These are phyloP conservation scores for Formicarius rufipectus DNA, from an alignment of 2,113 vertebrate species.

Conservation along the genomic window DNA sequence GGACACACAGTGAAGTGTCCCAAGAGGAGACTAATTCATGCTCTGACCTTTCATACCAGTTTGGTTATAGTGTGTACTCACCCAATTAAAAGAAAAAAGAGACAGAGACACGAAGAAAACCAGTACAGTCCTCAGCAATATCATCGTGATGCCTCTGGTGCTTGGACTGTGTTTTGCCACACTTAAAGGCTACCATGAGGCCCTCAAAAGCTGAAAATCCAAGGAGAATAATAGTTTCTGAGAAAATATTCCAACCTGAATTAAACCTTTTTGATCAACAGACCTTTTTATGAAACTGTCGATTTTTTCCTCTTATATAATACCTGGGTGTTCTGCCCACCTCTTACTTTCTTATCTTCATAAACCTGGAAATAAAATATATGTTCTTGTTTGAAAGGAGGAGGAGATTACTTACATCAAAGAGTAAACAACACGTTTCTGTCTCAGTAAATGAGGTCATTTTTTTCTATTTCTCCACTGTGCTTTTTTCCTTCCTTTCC, in stretches of 20 bases:
- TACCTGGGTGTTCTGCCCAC: background rate
- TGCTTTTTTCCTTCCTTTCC: background rate
- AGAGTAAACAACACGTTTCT: constrained; percentile 9
- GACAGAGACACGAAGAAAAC: background rate
- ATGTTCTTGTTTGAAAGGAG: background rate
- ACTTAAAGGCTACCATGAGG: background rate
- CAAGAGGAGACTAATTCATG: background rate
- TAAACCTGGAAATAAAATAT: constrained; percentile 5
- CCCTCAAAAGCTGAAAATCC: background rate
- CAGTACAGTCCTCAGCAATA: background rate
- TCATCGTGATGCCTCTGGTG: background rate
- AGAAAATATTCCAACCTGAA: background rate
- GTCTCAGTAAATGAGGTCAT: constrained; percentile 24
- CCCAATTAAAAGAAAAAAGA: background rate
- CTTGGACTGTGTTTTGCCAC: background rate
- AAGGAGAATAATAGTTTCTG: background rate
- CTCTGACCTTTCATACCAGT: constrained; percentile 12
- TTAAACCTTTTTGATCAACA: background rate
- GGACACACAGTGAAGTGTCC: background rate
- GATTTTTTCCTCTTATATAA: background rate
- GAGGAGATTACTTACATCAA: constrained; percentile 46
- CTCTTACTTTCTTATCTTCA: background rate
- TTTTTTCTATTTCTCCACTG: background rate
- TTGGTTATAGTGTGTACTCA: background rate
- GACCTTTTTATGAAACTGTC: background rate